phyloP scores from a whole-genome alignment of 2,888 invertebrate genomes.

The Polylopha cassiicola region DNA sequence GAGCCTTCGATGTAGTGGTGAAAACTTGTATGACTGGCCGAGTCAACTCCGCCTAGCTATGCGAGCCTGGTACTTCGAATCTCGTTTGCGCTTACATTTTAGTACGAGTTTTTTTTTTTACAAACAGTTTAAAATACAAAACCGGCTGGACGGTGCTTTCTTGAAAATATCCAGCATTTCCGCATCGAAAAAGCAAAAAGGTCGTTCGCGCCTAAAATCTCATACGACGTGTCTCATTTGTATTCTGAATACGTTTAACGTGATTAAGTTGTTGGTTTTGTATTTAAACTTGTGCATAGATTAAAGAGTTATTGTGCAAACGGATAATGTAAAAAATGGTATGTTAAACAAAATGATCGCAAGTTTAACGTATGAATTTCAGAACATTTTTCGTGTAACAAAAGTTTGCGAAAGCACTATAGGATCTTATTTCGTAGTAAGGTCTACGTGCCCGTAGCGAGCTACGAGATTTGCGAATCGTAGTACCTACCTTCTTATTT shows the following conservation, averaged over 20 bases:
- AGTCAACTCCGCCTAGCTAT: constrained; percentile 48
- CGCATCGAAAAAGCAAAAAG: constrained; percentile 67
- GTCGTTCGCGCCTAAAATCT: constrained; percentile 61
- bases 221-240: constrained; percentile 33
- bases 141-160: constrained; percentile 64
- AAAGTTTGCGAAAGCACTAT: neutral
- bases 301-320: constrained; percentile 10
- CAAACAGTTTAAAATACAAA: constrained; percentile 59
- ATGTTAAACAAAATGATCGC: neutral
- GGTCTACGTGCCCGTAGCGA: constrained; percentile 36
- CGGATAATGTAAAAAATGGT: constrained; percentile 1
- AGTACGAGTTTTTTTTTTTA: constrained; percentile 65
- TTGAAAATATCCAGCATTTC: constrained; percentile 70
- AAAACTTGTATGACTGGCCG: constrained; percentile 49
- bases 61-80: constrained; percentile 64
- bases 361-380: constrained; percentile 1
- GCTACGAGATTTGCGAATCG: constrained; percentile 25
- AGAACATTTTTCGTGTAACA: constrained; percentile 1
- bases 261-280: constrained; percentile 41
- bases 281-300: constrained; percentile 26
- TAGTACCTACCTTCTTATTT: constrained; percentile 6
- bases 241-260: constrained; percentile 37
- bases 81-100: constrained; percentile 73
- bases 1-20: constrained; percentile 42
- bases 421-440: constrained; percentile 24